Base-by-base conservation (phyloP, 2,113 vertebrate genomes). In the Sphyrna mokarran region DNA sequence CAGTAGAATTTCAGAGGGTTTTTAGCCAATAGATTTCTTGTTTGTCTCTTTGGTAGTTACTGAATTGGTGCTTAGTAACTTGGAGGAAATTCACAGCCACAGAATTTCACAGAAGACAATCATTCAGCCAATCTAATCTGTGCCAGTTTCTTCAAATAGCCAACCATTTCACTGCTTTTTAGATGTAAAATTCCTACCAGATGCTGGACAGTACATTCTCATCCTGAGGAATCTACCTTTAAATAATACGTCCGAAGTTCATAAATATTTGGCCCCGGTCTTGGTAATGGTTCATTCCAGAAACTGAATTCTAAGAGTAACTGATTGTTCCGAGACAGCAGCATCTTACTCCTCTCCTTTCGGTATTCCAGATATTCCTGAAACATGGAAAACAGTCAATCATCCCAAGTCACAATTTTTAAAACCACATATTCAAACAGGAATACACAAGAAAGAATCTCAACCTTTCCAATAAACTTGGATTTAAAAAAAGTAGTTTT, bases 221-320 rank as follows among this genome's bases (percentile, higher is more conserved):
- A 8, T 18, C 33, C 63, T 23, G 33, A 68, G 89, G n/a, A n/a
- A 93, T 23, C 66, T 94, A 98, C 99, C 98, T 99, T 99, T 76
- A 99, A 97, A 54, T 98, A 97, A 97, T 99, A 99, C 8, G 98
- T 98, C 95, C 99, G 98, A 96, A 99, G 97, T 96, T 99, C 99
- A 0, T 99, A 99, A 96, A 99, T 97, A 96, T 98, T 99, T 14
- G 98, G 98, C 1, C 99, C 99, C 0, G 90, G 95, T 94, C 98
- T 97, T 6, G 99, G 98, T 90, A 96, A 95, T 0, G 99, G 99
- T 96, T 99, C 98, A 0, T 99, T 99, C 99, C 99, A 99, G 97
- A 99, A 99, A 96, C 99, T 99, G 97, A 99, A 99, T 87, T 99
- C 99, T 16, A 99, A 97, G 18, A 99, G 98, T 96, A 99, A 97